These are phyloP conservation scores for Anthonomus grandis DNA, from an alignment of 1,140 invertebrate species.

Conservation along the genomic window DNA sequence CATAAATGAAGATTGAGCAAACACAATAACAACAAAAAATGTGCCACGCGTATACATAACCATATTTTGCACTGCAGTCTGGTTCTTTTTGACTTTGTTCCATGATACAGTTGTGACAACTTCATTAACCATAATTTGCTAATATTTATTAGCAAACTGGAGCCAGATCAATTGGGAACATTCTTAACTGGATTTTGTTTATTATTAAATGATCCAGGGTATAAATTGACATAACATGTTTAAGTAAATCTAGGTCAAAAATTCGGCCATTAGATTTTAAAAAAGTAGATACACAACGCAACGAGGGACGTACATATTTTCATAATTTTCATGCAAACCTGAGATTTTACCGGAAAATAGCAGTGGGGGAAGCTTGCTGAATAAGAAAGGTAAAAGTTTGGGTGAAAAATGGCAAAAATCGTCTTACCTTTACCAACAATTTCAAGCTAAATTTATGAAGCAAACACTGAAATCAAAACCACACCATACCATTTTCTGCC, in stretches of 20 bases:
- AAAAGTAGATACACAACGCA: constrained; percentile 30
- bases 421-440: constrained; percentile 34
- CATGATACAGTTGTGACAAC: too few species aligned
- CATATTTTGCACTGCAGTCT: too few species aligned
- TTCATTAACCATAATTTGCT: too few species aligned
- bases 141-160: too few species aligned
- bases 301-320: constrained; percentile 34
- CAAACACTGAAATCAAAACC: constrained; percentile 36
- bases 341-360: constrained; percentile 13
- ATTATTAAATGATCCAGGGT: too few species aligned
- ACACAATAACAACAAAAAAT: too few species aligned
- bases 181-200: too few species aligned
- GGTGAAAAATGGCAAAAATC: constrained; percentile 17
- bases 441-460: constrained; percentile 26
- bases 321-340: constrained; percentile 21
- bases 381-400: neutral
- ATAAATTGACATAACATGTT: constrained; percentile 22
- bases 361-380: neutral
- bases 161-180: too few species aligned
- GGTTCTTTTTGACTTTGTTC: too few species aligned
- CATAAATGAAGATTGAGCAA: too few species aligned
- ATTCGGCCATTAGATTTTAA: constrained; percentile 40
- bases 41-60: constrained; percentile 16
- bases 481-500: constrained; percentile 46
- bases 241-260: constrained; percentile 44